Evolutionary conservation across 2,113 vertebrate species (phyloP), one percentile per base, ranked within the genome.

Genomic region (Acanthochromis polyacanthus): DNA sequence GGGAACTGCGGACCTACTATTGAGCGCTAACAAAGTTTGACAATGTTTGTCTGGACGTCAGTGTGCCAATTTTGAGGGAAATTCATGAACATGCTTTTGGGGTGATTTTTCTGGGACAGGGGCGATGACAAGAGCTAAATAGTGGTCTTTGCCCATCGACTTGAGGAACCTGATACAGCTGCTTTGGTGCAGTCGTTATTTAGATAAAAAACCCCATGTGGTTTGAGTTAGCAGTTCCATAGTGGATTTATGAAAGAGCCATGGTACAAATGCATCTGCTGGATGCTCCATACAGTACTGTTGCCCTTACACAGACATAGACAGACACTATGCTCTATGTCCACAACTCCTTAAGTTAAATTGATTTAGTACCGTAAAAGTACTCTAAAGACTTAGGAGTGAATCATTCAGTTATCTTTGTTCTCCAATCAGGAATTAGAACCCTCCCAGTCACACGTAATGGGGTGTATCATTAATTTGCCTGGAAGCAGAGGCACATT

Each of bases 131-230:
- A 88, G 80, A 89, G 70, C 78, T 78, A 84, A 89, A 90, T 66
- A 83, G 66, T 45, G 74, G 82, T 81, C 75, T 88, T 73, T 87
- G 70, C 83, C 67, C 72, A 66, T 86, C 46, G 79, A 87, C 68
- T 25, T 20, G 15, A 67, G 92, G 83, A 94, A 92, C 83, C 65
- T 74, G 91, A 92, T 92, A 85, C 71, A 82, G 83, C 71, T 70
- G 81, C 79, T 81, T 87, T 52, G 53, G 65, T 84, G 86, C 83
- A 83, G 88, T 87, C 73, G 81, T 88, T 93, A 93, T 94, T 94
- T 91, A 91, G 90, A 93, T 93, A 90, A 85, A 85, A 93, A 88
- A 82, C 30, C 25, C 45, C 94, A 94, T 93, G 88, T 94, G 93
- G 90, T 85, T 94, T 85, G 61, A 74, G 83, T 95, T 95, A 92